Conservation (phyloP, 2,888 invertebrate genomes). For the Malthinus flaveolus region DNA sequence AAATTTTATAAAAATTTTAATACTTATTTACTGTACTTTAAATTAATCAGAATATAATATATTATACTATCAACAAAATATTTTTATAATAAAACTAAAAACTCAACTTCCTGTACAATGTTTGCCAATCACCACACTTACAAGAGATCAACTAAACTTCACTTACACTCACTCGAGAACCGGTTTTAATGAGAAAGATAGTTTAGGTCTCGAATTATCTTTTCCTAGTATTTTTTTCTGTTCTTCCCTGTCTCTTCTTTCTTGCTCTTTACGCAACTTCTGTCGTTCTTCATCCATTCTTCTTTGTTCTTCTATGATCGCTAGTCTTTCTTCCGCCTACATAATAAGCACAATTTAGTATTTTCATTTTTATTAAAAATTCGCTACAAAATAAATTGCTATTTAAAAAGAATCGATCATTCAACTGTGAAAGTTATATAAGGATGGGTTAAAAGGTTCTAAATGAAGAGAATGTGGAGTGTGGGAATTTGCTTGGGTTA, state of each 20-base stretch:
- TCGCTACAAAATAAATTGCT: too few relatives aligned
- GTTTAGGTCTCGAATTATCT: constrained; percentile 93
- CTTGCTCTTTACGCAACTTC: constrained; percentile 88
- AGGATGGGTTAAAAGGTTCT: too few relatives aligned
- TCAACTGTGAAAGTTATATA: too few relatives aligned
- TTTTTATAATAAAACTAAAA: too few relatives aligned
- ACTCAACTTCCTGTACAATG: too few relatives aligned
- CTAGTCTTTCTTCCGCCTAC: constrained; percentile 94
- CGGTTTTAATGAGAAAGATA: constrained; percentile 89
- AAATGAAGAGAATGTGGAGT: too few relatives aligned
- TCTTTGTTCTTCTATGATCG: constrained; percentile 95
- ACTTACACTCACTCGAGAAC: constrained; percentile 55
- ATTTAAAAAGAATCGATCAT: too few relatives aligned
- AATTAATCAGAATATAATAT: too few relatives aligned
- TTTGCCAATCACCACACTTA: too few relatives aligned
- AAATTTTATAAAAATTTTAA: constrained; percentile 1
- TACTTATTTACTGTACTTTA: too few relatives aligned
- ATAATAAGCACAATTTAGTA: constrained; percentile 12
- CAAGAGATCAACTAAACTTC: background rate
- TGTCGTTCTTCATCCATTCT: constrained; percentile 95
- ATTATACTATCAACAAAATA: too few relatives aligned
- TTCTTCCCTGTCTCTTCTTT: constrained; percentile 89
- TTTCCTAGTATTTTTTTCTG: constrained; percentile 97
- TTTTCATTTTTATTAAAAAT: background rate
- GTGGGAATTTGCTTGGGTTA: too few relatives aligned